Percentiles rank a stretch among this genome's conserved stretches.
phyloP scores from a whole-genome alignment of 2,888 invertebrate genomes.

The Pteria penguin region DNA sequence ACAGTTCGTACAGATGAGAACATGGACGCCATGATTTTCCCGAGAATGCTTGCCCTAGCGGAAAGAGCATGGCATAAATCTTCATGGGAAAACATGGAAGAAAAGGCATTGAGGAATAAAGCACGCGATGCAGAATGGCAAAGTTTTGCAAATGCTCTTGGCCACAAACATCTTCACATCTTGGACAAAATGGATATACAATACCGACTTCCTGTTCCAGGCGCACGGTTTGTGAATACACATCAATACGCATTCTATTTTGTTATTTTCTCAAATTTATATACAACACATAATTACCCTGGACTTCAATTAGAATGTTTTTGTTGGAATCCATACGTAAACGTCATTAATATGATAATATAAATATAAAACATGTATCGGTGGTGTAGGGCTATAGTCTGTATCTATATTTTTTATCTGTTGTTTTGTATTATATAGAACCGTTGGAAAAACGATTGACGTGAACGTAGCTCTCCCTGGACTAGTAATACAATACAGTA shows the following conservation, averaged over 20 bases:
- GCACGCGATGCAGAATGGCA: conserved; percentile 57
- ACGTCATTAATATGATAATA: too few species aligned
- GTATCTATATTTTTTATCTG: too few species aligned
- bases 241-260: not conserved
- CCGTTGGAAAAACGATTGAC: conserved; percentile 37
- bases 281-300: too few species aligned
- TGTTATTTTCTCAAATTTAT: not conserved
- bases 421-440: conserved; percentile 51
- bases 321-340: too few species aligned
- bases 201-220: conserved; percentile 69
- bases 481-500: conserved; percentile 61
- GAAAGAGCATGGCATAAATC: conserved; percentile 76
- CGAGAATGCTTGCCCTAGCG: conserved; percentile 70
- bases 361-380: too few species aligned
- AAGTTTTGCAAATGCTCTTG: conserved; percentile 65
- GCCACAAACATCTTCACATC: conserved; percentile 62
- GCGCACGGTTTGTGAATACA: conserved; percentile 65
- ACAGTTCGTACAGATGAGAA: conserved; percentile 55
- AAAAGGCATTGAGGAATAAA: conserved; percentile 36
- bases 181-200: conserved; percentile 58
- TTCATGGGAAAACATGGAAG: conserved; percentile 65
- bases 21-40: conserved; percentile 60
- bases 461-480: conserved; percentile 67
- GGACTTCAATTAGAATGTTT: too few species aligned
- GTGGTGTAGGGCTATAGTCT: too few species aligned